Base-by-base conservation (phyloP, 2,797 vertebrate species). In the Salarias fasciatus region DNA sequence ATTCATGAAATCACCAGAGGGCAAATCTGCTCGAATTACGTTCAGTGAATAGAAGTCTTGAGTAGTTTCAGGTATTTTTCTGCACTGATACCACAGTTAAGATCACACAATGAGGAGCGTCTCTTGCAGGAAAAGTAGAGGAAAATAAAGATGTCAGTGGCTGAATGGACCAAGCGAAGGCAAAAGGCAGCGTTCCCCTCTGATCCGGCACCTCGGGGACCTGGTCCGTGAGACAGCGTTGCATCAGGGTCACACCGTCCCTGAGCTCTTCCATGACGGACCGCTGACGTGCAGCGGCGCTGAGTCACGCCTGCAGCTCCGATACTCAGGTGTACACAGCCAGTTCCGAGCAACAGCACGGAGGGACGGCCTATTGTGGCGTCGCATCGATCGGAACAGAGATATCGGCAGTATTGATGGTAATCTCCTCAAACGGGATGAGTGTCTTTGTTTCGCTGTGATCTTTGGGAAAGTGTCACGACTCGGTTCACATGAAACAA, bases 171-270 rank as follows among this genome's bases (percentile, higher is more conserved):
- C 11, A 8, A 11, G 35, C 29, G 8, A 45, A 8, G 30, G 51
- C 30, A 31, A 40, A 2, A 41, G 31, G 51, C 47, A 11, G 41
- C 42, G 30, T 52, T 72, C 71, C n/a, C n/a, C n/a, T n/a, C n/a
- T n/a, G n/a, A n/a, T n/a, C n/a, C n/a, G n/a, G n/a, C n/a, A n/a
- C n/a, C 70, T 40, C 8, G n/a, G 49, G 48, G 55, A 0, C 44
- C 67, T 72, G 52, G 56, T 62, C 68, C 0, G 63, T 77, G 67
- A 72, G 24, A 37, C 1, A 52, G 50, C 68, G 36, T 47, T 11
- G 56, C 54, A 66, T 66, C 10, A 0, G 56, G 84, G 65, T 81
- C 78, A 80, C 58, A 1, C 31, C 85, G 85, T 82, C 85, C 83
- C 62, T 14, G 57, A 75, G 45, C 50, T 72, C 54, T 43, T 81